phyloP scores from a whole-genome alignment of 2,797 vertebrate species.

The Hemibagrus guttatus region DNA sequence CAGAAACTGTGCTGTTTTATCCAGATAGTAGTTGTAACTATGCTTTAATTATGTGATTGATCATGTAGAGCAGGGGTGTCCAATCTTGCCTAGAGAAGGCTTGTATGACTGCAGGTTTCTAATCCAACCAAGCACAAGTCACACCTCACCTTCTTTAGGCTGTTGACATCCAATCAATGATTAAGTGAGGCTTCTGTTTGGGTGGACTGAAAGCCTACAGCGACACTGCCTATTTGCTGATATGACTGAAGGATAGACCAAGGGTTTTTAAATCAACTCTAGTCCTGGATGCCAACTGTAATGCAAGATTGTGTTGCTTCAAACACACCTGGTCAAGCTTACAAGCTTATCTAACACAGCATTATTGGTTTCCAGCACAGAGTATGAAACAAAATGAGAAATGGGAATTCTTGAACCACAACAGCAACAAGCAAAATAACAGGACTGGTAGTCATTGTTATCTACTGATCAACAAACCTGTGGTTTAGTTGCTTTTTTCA shows the following conservation, averaged over 20 bases:
- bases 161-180: not conserved
- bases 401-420: not conserved
- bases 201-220: not conserved
- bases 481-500: not conserved
- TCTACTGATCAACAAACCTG: not conserved
- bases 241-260: not conserved
- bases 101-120: not conserved
- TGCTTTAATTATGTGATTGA: slow-evolving; percentile 9
- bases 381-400: not conserved
- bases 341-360: not conserved
- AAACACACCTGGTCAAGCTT: not conserved
- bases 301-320: not conserved
- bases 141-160: not conserved
- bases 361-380: not conserved
- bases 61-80: not conserved
- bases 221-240: not conserved
- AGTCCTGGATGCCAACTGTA: not conserved
- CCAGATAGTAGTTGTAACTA: not conserved
- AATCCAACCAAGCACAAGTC: not conserved
- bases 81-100: not conserved
- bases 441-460: not conserved
- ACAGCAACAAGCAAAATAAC: not conserved
- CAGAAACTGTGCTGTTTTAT: slow-evolving; percentile 17
- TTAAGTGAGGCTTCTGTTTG: not conserved
- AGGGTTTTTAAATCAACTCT: not conserved